Conservation (phyloP, 2,113 vertebrate species). For the Elachura formosa region DNA sequence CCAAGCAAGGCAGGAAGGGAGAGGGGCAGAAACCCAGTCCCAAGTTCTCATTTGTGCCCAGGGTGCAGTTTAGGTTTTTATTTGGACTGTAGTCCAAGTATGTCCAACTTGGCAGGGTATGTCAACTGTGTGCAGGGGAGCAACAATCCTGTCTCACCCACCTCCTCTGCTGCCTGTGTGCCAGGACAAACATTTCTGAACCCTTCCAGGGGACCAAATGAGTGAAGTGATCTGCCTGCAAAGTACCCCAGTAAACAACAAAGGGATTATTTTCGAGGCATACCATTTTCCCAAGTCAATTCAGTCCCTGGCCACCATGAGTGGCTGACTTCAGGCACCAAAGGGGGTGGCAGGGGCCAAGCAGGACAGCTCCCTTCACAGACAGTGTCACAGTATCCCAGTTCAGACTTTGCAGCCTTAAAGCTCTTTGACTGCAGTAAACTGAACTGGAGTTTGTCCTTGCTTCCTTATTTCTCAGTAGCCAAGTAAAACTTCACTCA, state of each 20-base stretch:
- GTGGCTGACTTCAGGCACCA: neutral
- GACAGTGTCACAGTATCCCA: neutral
- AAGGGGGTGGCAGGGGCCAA: neutral
- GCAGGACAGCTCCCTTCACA: neutral
- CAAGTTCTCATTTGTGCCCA: neutral
- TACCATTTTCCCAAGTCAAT: neutral
- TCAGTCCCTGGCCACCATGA: neutral
- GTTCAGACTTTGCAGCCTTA: neutral
- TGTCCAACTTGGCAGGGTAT: neutral
- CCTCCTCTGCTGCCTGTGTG: neutral
- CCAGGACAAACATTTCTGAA: constrained; percentile 7
- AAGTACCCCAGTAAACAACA: constrained; percentile 43
- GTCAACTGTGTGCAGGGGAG: too few relatives aligned
- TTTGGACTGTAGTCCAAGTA: neutral
- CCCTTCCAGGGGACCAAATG: neutral
- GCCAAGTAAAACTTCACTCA: neutral
- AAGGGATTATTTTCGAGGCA: constrained; percentile 10
- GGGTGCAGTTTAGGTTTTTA: neutral
- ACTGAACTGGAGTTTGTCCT: neutral
- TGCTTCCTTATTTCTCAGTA: neutral
- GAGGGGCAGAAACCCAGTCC: neutral
- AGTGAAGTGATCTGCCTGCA: constrained; percentile 48
- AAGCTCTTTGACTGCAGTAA: neutral
- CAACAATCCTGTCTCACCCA: neutral
- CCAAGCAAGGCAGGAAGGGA: neutral